Evolutionary conservation across 2,888 invertebrate species (phyloP), one percentile per base, ranked within the genome.

Genomic region (Troides oblongomaculatus): DNA sequence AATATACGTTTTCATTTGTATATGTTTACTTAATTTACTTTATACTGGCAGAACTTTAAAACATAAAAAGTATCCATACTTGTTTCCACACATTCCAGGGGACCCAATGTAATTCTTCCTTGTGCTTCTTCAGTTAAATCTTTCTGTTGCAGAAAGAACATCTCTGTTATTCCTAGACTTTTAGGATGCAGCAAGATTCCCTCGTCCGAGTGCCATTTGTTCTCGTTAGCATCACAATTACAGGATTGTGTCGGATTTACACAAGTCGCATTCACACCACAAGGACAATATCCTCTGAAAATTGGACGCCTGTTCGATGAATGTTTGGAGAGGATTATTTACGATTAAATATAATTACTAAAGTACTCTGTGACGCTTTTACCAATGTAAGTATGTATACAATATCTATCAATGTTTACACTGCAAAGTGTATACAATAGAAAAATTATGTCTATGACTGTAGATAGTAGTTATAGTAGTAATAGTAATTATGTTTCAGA

Each of bases 31-130:
- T 46, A 46, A 46, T 46, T 46, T 46, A 46, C 14, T 4, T 3
- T 43, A 1, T 43, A 12, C 0, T 43, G 12, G 12, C 12, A 43
- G 2, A 43, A 1, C 12, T 53, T n/a, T 18, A 18, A 7, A 53
- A 53, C 53, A 39, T 30, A 5, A 60, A 14, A 5, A 39, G n/a
- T 14, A 30, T 93, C 95, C 30, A 94, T 91, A 98, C 98, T 97
- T 70, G 98, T 98, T 93, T 98, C 98, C 68, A 98, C 97, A 89
- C 98, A 99, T 87, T 97, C 97, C 76, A 99, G 90, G 1, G 98
- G 97, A 4, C 98, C 98, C 66, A 98, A 89, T 0, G 98, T 98
- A 63, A 99, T 97, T 76, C 97, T 93, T 1, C 97, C 97, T 76
- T 96, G 95, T 1, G 97, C 97, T 82, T 97, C 96, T 74, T 95